Evolutionary conservation across 2,888 invertebrate species (phyloP), one percentile per base, ranked within the genome.

Genomic region (Herminia tarsipennalis): DNA sequence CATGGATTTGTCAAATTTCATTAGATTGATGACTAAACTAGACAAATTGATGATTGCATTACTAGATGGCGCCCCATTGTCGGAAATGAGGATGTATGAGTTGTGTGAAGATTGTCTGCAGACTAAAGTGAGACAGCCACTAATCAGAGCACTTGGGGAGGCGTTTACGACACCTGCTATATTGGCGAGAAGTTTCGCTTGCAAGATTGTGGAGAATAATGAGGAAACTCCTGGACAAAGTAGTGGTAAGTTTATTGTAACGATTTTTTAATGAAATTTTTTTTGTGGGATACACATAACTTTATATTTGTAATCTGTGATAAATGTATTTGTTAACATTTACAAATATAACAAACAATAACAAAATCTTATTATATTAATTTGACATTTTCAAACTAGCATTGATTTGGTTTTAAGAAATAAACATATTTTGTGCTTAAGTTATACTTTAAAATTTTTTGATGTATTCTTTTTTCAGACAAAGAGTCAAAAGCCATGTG

Each of bases 81-180:
- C 96, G 33, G 97, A 98, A 84, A 93, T 95, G 52, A 93, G 94
- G 53, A 89, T 98, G 38, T 92, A 94, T 70, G 93, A 94, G 59
- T 92, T 98, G 48, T 94, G 98, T 64, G 94, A 95, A 56, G 94
- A 93, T 65, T 97, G 97, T 76, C 92, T 95, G 70, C 87, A 93
- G 51, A 93, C 92, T 27, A 92, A 94, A 56, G 92, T 93, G 42
- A 96, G 95, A 72, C 94, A 95, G 30, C 93, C 94, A 5, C 86
- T 98, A 29, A 95, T 96, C 53, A 92, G 95, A 42, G 95, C 95
- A 8, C 82, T 98, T 20, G 95, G 96, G 0, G 94, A 95, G 78
- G 95, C 97, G 0, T 98, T 96, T 82, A 93, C 93, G 51, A 92
- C 92, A 44, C 92, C 92, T 0, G 68, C 81, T 2, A 80, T 94